A percentile compares a stretch with the other conserved stretches of the same genome.
These are phyloP conservation scores for Heteractis magnifica DNA, from an alignment of 92 coral and sea anemone genomes.

Conservation along the genomic window DNA sequence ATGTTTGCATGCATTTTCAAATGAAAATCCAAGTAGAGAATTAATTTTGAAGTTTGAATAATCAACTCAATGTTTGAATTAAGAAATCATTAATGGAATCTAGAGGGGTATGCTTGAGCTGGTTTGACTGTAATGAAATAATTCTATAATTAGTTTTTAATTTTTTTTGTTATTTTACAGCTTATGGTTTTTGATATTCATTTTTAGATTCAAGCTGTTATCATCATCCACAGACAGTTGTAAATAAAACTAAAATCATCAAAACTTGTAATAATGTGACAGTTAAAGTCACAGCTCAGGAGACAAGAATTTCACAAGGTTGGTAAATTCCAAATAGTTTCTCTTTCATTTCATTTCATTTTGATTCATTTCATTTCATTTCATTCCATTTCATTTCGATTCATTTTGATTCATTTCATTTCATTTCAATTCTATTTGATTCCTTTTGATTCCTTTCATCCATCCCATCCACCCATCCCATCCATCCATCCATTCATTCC, in stretches of 20 bases:
- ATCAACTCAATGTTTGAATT: no score
- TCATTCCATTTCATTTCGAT: no score
- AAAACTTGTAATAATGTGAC: neutral
- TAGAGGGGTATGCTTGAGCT: no score
- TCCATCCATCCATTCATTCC: conserved; percentile 2
- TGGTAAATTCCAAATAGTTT: neutral
- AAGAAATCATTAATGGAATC: no score
- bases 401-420: neutral
- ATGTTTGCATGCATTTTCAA: no score
- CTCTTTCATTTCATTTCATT: neutral
- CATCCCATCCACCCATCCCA: neutral
- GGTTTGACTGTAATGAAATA: no score
- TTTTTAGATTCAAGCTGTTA: neutral
- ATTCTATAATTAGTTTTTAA: no score
- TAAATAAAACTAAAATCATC: neutral
- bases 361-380: neutral
- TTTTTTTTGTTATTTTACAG: neutral
- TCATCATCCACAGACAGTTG: neutral
- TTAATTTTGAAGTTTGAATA: no score
- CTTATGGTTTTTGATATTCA: neutral
- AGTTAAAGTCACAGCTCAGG: neutral
- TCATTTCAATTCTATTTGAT: neutral
- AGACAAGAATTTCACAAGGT: neutral
- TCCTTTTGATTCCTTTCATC: neutral
- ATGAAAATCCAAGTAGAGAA: no score